phyloP scores from a whole-genome alignment of 2,113 vertebrate species.

The Australoheros scitulus region DNA sequence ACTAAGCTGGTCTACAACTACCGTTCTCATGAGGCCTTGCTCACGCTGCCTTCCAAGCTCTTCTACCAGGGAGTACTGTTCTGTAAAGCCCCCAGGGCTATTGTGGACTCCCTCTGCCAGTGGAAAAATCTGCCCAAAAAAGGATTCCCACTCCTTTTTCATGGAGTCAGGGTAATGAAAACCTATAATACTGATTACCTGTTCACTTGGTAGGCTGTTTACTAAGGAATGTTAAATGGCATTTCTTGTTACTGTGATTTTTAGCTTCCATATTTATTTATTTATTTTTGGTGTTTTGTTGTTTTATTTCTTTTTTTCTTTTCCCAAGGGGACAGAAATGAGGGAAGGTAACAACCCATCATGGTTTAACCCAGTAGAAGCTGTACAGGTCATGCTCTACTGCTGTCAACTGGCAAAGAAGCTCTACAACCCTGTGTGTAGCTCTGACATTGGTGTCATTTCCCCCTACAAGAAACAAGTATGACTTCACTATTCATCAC shows the following conservation, averaged over 20 bases:
- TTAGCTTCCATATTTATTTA: neutral
- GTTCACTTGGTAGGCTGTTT: neutral
- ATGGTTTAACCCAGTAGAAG: slow-evolving; percentile 94
- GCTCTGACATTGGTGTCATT: slow-evolving; percentile 88
- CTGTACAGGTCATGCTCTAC: slow-evolving; percentile 92
- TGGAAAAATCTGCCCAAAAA: slow-evolving; percentile 89
- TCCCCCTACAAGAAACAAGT: slow-evolving; percentile 95
- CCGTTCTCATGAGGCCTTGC: slow-evolving; percentile 87
- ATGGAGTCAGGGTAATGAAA: slow-evolving; percentile 86
- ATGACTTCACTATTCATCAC: neutral
- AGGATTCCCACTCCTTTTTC: slow-evolving; percentile 91
- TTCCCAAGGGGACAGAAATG: slow-evolving; percentile 86
- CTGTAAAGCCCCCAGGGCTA: slow-evolving; percentile 79
- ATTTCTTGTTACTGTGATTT: neutral
- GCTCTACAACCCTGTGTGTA: slow-evolving; percentile 76
- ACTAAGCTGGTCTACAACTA: slow-evolving; percentile 96
- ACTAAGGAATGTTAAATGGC: neutral
- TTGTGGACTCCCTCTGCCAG: slow-evolving; percentile 83
- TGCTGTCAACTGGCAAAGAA: slow-evolving; percentile 89
- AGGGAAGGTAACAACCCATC: slow-evolving; percentile 90
- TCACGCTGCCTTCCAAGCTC: slow-evolving; percentile 88
- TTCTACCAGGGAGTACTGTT: slow-evolving; percentile 90
- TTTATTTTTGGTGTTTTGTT: neutral
- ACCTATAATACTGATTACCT: neutral
- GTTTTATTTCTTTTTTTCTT: neutral